A percentile compares a stretch with the other conserved stretches of the same genome.
phyloP scores from a whole-genome alignment of 2,888 invertebrate genomes.

The Ptilodon capucinus region DNA sequence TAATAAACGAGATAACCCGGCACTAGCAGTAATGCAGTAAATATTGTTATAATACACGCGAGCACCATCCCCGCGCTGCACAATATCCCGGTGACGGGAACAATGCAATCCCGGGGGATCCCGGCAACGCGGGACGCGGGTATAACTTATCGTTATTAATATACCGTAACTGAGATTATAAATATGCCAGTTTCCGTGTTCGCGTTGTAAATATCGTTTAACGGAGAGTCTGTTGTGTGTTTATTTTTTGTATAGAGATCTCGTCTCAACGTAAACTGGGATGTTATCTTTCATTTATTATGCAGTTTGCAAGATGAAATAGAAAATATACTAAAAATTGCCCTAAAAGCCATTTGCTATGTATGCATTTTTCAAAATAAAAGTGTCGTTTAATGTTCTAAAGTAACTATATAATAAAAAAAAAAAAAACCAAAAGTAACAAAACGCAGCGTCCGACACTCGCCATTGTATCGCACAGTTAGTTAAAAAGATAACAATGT shows the following conservation, averaged over 20 bases:
- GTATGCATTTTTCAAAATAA: too few relatives aligned
- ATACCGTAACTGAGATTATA: constrained; percentile 32
- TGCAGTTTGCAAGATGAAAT: too few relatives aligned
- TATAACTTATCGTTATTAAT: constrained; percentile 43
- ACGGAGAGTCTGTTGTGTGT: not conserved
- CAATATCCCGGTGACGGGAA: constrained; percentile 34
- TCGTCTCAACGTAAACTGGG: not conserved
- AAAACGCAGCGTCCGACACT: not conserved
- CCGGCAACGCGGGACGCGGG: constrained; percentile 26
- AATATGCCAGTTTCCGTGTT: constrained; percentile 38
- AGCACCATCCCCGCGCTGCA: constrained; percentile 22
- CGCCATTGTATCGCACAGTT: not conserved
- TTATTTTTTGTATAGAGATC: not conserved
- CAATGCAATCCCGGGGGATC: constrained; percentile 46
- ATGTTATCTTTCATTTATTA: not conserved
- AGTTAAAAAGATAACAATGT: not conserved
- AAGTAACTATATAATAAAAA: too few relatives aligned
- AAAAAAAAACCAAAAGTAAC: not conserved
- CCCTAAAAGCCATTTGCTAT: too few relatives aligned
- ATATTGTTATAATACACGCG: constrained; percentile 30
- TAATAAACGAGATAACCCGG: constrained; percentile 30
- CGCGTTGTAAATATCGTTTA: constrained; percentile 10
- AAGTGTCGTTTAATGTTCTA: too few relatives aligned
- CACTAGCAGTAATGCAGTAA: constrained; percentile 15
- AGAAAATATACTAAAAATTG: too few relatives aligned